Evolutionary conservation across 1,140 invertebrate genomes (phyloP).

Genomic region (Phymorhynchus buccinoides): DNA sequence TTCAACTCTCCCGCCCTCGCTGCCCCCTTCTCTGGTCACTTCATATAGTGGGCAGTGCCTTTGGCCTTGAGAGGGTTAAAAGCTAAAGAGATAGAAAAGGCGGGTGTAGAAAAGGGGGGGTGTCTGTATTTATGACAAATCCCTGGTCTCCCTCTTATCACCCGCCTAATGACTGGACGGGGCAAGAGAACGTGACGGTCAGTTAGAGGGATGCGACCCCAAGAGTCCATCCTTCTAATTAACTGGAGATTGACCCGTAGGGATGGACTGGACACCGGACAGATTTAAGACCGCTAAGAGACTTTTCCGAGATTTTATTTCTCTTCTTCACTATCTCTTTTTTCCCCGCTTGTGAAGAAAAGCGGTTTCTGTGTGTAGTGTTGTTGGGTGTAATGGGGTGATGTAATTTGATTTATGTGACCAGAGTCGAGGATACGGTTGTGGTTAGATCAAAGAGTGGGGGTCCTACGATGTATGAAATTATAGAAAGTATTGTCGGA

Average conservation of each 20-base stretch:
- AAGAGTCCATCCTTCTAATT: background rate
- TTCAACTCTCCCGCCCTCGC: too few species aligned
- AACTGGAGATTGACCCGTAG: background rate
- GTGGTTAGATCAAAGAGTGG: too few species aligned
- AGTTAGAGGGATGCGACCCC: background rate
- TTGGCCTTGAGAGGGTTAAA: background rate
- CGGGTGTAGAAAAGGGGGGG: background rate
- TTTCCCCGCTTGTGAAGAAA: background rate
- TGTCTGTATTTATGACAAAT: constrained; percentile 1
- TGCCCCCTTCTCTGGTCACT: too few species aligned
- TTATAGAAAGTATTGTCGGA: too few species aligned
- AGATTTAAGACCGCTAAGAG: background rate
- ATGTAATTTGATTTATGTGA: background rate
- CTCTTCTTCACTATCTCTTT: background rate
- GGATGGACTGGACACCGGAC: background rate
- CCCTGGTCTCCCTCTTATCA: background rate
- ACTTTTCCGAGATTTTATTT: background rate
- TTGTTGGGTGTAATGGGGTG: background rate
- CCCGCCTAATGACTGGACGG: background rate
- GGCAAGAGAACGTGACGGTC: background rate
- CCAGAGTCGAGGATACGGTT: background rate
- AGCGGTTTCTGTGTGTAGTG: background rate
- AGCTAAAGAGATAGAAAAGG: too few species aligned
- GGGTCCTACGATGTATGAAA: too few species aligned
- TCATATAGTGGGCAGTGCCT: too few species aligned